Percentiles rank a stretch among this genome's conserved stretches.
phyloP scores from a whole-genome alignment of 1,140 invertebrate genomes.

The Cotesia vestalis region DNA sequence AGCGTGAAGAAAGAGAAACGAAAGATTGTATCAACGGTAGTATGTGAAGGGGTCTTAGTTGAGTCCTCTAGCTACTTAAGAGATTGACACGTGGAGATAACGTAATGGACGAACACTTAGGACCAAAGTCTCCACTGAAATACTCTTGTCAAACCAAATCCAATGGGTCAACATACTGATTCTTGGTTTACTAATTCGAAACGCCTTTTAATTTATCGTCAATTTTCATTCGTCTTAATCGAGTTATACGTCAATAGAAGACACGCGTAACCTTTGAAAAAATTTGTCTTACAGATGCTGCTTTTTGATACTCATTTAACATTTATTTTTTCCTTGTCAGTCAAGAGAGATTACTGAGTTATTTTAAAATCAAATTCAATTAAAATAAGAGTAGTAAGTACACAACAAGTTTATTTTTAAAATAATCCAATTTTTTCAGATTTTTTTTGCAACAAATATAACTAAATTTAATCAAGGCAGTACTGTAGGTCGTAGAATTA shows the following conservation, averaged over 20 bases:
- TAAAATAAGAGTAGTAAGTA: no score
- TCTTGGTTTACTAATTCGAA: constrained; percentile 42
- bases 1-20: constrained; percentile 31
- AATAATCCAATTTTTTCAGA: no score
- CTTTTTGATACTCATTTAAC: constrained; percentile 8
- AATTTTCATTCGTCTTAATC: constrained; percentile 50
- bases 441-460: no score
- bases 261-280: constrained; percentile 14
- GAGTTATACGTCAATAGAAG: constrained; percentile 42
- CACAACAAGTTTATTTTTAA: no score
- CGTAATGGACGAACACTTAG: constrained; percentile 52
- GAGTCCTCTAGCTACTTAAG: constrained; percentile 54
- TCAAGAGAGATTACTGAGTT: no score
- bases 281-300: not conserved
- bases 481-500: no score
- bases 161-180: constrained; percentile 50
- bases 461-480: no score
- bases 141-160: constrained; percentile 32
- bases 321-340: not conserved
- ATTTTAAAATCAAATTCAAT: no score
- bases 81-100: constrained; percentile 60
- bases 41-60: constrained; percentile 46
- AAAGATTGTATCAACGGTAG: constrained; percentile 38
- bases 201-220: constrained; percentile 35
- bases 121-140: constrained; percentile 17